These are phyloP conservation scores for Pseudanteris insignis DNA, from an alignment of 2,888 invertebrate genomes.

Conservation along the genomic window DNA sequence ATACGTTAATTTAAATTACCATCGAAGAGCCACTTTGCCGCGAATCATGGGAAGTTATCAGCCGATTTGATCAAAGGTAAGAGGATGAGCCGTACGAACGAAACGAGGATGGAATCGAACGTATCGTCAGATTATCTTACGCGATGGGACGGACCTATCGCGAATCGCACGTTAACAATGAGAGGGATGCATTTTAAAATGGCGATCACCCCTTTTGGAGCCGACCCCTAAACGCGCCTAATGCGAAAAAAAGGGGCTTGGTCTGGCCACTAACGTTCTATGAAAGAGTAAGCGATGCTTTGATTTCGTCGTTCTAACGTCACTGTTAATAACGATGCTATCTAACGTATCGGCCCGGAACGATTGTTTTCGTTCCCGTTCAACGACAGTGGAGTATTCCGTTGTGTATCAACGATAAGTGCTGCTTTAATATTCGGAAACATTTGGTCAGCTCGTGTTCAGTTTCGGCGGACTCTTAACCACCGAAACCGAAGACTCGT, in stretches of 20 bases:
- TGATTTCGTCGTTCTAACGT: constrained; percentile 8
- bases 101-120: constrained; percentile 38
- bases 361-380: neutral
- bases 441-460: neutral
- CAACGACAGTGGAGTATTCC: no score
- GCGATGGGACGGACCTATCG: constrained; percentile 38
- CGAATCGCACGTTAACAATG: constrained; percentile 29
- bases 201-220: constrained; percentile 49
- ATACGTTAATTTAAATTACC: constrained; percentile 40
- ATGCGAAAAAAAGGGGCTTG: constrained; percentile 56
- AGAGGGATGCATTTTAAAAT: constrained; percentile 56
- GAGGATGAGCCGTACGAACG: constrained; percentile 48
- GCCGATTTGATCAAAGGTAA: constrained; percentile 51
- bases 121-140: constrained; percentile 46
- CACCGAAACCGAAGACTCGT: no score
- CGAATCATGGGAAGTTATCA: constrained; percentile 41
- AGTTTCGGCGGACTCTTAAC: neutral
- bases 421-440: no score
- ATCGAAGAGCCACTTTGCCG: constrained; percentile 30
- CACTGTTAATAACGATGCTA: constrained; percentile 4
- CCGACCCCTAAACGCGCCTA: constrained; percentile 58
- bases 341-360: neutral
- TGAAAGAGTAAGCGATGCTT: constrained; percentile 33
- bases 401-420: no score
- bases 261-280: constrained; percentile 57